These are phyloP conservation scores for Stomatorhinus ivindoensis DNA, from an alignment of 2,113 vertebrate genomes.

Conservation along the genomic window DNA sequence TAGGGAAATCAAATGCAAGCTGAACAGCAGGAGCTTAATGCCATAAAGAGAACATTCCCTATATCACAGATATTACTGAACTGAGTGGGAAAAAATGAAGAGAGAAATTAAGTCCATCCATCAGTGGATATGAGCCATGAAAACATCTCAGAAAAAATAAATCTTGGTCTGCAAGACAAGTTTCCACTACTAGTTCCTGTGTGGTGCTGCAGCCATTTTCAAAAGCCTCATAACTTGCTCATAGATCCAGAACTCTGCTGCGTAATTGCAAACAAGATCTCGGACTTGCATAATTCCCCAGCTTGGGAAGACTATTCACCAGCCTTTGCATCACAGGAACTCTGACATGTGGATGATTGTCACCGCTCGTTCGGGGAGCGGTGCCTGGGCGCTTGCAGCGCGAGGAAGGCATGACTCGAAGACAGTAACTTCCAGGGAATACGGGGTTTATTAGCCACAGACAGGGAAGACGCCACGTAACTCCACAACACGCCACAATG, in stretches of 20 bases:
- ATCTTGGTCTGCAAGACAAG: conserved; percentile 49
- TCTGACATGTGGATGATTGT: neutral
- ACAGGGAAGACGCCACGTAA: too few relatives aligned
- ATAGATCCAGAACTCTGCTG: conserved; percentile 14
- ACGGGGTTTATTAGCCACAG: too few relatives aligned
- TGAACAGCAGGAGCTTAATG: conserved; percentile 32
- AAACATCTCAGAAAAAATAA: conserved; percentile 56
- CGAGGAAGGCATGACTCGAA: too few relatives aligned
- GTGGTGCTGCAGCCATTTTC: conserved; percentile 43
- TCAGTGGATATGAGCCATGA: conserved; percentile 70
- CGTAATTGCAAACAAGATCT: conserved; percentile 5
- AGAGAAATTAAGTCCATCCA: conserved; percentile 70
- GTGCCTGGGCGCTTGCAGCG: too few relatives aligned
- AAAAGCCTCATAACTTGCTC: conserved; percentile 32
- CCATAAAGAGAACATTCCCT: conserved; percentile 49
- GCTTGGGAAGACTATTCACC: neutral
- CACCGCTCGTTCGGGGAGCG: too few relatives aligned
- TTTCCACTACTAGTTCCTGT: conserved; percentile 43
- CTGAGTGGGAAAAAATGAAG: conserved; percentile 62
- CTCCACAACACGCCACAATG: too few relatives aligned
- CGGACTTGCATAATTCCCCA: neutral
- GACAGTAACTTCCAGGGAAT: too few relatives aligned
- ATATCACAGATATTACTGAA: conserved; percentile 58
- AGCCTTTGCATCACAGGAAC: neutral
- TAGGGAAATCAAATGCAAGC: neutral